phyloP scores from a whole-genome alignment of 1,140 invertebrate genomes.

The Macrosteles quadrilineatus region DNA sequence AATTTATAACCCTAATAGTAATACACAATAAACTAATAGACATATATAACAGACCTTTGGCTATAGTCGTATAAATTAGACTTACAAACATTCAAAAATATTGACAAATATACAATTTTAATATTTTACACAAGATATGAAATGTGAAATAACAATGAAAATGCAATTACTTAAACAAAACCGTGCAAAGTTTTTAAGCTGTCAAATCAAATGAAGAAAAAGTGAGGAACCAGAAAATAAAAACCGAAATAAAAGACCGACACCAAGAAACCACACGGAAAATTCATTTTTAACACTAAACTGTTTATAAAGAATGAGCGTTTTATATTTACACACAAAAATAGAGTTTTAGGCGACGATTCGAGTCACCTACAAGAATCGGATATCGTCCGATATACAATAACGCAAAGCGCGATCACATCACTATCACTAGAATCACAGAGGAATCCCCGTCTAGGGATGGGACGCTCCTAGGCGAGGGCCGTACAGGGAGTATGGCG shows the following conservation, averaged over 20 bases:
- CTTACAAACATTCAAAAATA: slow-evolving; percentile 26
- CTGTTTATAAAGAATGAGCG: slow-evolving; percentile 16
- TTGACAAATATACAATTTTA: slow-evolving; percentile 30
- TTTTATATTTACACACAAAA: slow-evolving; percentile 9
- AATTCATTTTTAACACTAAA: background rate
- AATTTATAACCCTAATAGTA: slow-evolving; percentile 26
- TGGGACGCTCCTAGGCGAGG: slow-evolving; percentile 75
- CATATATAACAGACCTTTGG: slow-evolving; percentile 31
- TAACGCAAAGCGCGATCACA: background rate
- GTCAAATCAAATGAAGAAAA: too few relatives aligned
- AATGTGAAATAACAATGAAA: background rate
- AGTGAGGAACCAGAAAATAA: too few relatives aligned
- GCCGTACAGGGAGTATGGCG: slow-evolving; percentile 87
- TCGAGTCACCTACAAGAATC: too few relatives aligned
- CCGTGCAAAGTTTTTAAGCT: too few relatives aligned
- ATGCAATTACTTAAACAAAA: too few relatives aligned
- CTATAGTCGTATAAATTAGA: slow-evolving; percentile 29
- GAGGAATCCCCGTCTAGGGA: slow-evolving; percentile 29
- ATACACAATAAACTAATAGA: slow-evolving; percentile 25
- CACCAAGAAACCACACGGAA: slow-evolving; percentile 5
- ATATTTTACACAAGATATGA: slow-evolving; percentile 12
- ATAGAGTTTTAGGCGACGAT: slow-evolving; percentile 3
- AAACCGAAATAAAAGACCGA: background rate
- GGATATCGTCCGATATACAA: background rate
- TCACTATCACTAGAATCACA: slow-evolving; percentile 22